Evolutionary conservation across 35 echinoderm and acorn worm species (phyloP).

Genomic region (Holothuria glaberrima): DNA sequence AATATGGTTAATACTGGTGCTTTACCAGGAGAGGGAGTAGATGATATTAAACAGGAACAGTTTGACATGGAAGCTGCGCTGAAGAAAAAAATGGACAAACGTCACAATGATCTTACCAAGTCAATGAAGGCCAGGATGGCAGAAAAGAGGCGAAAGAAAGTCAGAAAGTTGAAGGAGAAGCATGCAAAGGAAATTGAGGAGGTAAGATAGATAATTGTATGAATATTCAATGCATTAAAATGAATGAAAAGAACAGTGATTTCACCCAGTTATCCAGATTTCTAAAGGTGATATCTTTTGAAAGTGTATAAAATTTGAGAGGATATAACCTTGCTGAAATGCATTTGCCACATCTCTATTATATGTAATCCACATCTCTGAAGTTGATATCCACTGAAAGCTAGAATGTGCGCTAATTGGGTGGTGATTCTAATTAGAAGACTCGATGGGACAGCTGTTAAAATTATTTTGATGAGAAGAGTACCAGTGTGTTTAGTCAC

Average conservation of each 20-base stretch:
- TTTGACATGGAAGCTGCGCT: slow-evolving; percentile 72
- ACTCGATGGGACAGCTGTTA: too few species aligned
- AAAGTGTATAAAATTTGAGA: too few species aligned
- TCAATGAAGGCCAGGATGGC: slow-evolving; percentile 92
- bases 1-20: slow-evolving; percentile 53
- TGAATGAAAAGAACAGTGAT: too few species aligned
- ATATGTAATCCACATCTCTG: too few species aligned
- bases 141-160: slow-evolving; percentile 79
- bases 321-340: not conserved
- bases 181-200: slow-evolving; percentile 87
- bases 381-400: too few species aligned
- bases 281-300: too few species aligned
- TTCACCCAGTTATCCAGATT: too few species aligned
- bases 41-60: slow-evolving; percentile 66
- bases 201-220: slow-evolving; percentile 41
- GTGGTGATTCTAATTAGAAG: not conserved
- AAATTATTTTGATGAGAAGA: too few species aligned
- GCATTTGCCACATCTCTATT: too few species aligned
- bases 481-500: too few species aligned
- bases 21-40: slow-evolving; percentile 42
- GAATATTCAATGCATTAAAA: too few species aligned
- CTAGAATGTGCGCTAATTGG: too few species aligned
- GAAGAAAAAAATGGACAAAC: slow-evolving; percentile 65
- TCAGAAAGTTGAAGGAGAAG: slow-evolving; percentile 80
- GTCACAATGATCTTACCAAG: slow-evolving; percentile 59